Evolutionary conservation across 2,888 invertebrate species (phyloP), one percentile per base, ranked within the genome.

Genomic region (Uloborus plumipes): DNA sequence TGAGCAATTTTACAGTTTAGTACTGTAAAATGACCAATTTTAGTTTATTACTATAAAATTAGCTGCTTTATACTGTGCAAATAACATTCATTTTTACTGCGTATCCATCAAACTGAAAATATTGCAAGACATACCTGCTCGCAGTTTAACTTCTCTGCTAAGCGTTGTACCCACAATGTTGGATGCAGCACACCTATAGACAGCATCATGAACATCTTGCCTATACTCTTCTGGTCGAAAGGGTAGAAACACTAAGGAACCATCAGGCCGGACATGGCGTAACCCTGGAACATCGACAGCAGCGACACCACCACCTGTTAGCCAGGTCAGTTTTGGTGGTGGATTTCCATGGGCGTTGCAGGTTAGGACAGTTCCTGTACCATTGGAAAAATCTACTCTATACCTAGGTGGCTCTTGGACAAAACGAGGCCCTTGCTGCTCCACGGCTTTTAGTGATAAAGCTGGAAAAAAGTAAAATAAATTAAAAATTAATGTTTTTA

Each of bases 301-400:
- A 13, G 75, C 61, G 7, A 39, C 39, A 14, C 67, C 85, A 9
- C 84, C 84, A 11, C 74, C 72, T 9, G 79, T 85, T n/a, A 84
- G 65, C 85, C 85, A 86, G 18, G 62, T 69, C n/a, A 86, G 59
- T 22, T 58, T 75, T 4, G 85, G 85, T 50, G 74, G 69, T 14
- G 85, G 85, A 53, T 75, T 76, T 20, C 85, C 85, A 62, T 84
- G 84, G 18, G 83, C 85, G 39, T 62, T 61, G 75, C 85, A 86
- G 3, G 84, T 75, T 2, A 86, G 66, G 7, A 86, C 84, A 18
- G 85, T 78, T 14, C 86, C 86, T 0, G 86, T 84, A 6, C 84
- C 77, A 53, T 86, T 86, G 39, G 85, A 73, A 53, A 86, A 86
- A 47, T 84, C 85, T 26, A 86, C 85, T 0, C 80, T 39, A n/a